Conservation (phyloP, 2,888 invertebrate species). For the Buathra laborator region DNA sequence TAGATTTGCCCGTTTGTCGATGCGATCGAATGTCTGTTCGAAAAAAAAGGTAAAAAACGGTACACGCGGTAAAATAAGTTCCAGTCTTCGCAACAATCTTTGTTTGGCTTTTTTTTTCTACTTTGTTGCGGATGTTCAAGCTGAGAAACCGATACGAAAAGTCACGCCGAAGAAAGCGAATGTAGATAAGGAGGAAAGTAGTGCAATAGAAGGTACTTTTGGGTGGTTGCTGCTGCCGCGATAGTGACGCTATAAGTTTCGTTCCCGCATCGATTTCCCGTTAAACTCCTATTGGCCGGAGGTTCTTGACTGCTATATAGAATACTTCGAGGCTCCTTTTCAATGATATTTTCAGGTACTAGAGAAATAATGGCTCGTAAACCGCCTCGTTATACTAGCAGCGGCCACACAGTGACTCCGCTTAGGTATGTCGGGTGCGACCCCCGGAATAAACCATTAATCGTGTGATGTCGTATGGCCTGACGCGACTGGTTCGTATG, state of each 20-base stretch:
- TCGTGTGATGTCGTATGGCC: constrained; percentile 45
- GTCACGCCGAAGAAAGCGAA: constrained; percentile 11
- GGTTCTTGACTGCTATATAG: constrained; percentile 51
- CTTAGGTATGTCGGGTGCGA: constrained; percentile 54
- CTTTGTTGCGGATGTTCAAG: neutral
- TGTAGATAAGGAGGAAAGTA: constrained; percentile 18
- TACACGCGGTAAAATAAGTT: neutral
- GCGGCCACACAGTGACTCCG: constrained; percentile 40
- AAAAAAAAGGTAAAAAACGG: neutral
- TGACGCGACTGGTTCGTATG: constrained; percentile 29
- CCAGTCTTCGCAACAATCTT: neutral
- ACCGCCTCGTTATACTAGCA: constrained; percentile 67
- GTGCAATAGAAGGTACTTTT: constrained; percentile 39
- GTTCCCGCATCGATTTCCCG: constrained; percentile 73
- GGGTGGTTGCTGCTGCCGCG: constrained; percentile 43
- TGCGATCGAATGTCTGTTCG: neutral
- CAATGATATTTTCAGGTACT: constrained; percentile 72
- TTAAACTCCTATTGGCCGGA: constrained; percentile 69
- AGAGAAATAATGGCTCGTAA: constrained; percentile 71
- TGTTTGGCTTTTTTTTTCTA: neutral
- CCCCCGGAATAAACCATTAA: constrained; percentile 43
- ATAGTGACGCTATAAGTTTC: constrained; percentile 13
- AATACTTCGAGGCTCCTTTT: constrained; percentile 59
- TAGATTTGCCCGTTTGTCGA: constrained; percentile 21
- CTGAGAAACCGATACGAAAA: neutral